phyloP scores from a whole-genome alignment of 1,140 invertebrate species.

The Augochlora pura region DNA sequence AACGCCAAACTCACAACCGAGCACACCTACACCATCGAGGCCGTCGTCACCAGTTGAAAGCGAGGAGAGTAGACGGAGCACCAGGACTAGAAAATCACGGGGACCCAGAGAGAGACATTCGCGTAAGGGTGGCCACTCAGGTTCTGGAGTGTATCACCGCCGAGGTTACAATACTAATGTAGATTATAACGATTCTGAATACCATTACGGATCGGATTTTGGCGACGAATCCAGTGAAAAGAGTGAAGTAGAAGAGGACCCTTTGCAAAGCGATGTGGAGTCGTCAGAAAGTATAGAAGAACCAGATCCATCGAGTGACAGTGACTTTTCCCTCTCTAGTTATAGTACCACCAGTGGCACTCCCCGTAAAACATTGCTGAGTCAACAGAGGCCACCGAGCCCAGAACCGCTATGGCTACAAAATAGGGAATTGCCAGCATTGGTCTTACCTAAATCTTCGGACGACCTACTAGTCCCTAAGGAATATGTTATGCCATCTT shows the following conservation, averaged over 20 bases:
- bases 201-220: conserved; percentile 94
- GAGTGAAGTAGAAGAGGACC: conserved; percentile 87
- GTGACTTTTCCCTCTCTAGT: conserved; percentile 91
- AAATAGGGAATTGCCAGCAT: conserved; percentile 86
- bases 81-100: conserved; percentile 72
- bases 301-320: conserved; percentile 87
- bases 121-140: conserved; percentile 83
- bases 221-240: conserved; percentile 92
- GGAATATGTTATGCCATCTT: conserved; percentile 88
- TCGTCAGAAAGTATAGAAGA: conserved; percentile 84
- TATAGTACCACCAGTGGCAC: conserved; percentile 86
- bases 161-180: conserved; percentile 88
- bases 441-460: conserved; percentile 92
- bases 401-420: conserved; percentile 94
- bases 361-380: conserved; percentile 80
- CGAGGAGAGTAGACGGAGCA: conserved; percentile 86
- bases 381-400: conserved; percentile 85
- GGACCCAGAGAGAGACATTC: conserved; percentile 81
- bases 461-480: conserved; percentile 93
- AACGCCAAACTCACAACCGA: conserved; percentile 83
- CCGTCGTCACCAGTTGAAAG: conserved; percentile 87
- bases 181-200: conserved; percentile 91
- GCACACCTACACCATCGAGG: conserved; percentile 88
- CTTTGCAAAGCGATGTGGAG: conserved; percentile 83
- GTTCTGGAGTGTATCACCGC: conserved; percentile 81